These are phyloP conservation scores for Anoplopoma fimbria DNA, from an alignment of 2,113 vertebrate genomes.

Conservation along the genomic window DNA sequence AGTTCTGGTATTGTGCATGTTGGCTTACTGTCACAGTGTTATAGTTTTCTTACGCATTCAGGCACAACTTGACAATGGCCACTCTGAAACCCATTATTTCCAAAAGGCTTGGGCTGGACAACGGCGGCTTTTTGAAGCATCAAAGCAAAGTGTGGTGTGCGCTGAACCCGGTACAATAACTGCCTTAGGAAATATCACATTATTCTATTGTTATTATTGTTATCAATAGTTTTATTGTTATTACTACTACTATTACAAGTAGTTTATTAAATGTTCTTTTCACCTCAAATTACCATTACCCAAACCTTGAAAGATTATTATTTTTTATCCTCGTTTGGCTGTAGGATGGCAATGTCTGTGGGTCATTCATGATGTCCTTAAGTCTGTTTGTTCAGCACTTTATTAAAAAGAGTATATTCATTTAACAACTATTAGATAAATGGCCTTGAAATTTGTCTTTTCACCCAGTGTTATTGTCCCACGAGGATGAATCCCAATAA, in stretches of 20 bases:
- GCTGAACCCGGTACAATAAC: neutral
- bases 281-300: neutral
- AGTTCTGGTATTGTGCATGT: neutral
- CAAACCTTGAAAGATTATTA: neutral
- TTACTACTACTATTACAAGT: neutral
- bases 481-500: neutral
- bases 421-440: neutral
- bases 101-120: neutral
- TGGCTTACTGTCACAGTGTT: neutral
- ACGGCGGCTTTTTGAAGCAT: neutral
- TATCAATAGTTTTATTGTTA: too few species aligned
- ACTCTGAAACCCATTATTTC: neutral
- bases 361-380: neutral
- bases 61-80: neutral
- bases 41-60: neutral
- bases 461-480: neutral
- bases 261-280: neutral
- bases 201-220: neutral
- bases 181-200: neutral
- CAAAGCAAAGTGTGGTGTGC: neutral
- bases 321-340: neutral
- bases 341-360: neutral
- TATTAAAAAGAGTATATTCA: neutral
- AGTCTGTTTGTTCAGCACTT: constrained; percentile 10
- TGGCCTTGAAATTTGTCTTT: neutral